These are phyloP conservation scores for Andrena trimmerana DNA, from an alignment of 2,888 invertebrate species.

Conservation along the genomic window DNA sequence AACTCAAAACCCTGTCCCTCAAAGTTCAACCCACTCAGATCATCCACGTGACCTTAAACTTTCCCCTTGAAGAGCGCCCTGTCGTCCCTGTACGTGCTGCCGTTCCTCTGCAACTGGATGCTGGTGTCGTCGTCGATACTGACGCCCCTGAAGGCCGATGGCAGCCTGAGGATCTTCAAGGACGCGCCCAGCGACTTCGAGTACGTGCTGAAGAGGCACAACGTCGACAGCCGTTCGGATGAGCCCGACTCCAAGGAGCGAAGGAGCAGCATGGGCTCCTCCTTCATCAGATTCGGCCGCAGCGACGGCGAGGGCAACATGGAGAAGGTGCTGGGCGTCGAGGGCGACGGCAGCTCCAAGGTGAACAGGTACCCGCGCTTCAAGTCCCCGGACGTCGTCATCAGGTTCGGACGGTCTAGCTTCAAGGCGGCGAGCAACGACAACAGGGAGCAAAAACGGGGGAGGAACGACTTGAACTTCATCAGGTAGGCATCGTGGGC, in stretches of 20 bases:
- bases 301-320: constrained; percentile 56
- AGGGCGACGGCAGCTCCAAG: constrained; percentile 46
- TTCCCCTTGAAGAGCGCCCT: constrained; percentile 70
- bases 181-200: constrained; percentile 73
- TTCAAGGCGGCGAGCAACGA: constrained; percentile 60
- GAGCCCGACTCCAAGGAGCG: constrained; percentile 79
- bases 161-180: constrained; percentile 64
- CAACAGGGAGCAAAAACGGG: constrained; percentile 57
- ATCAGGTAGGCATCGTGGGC: constrained; percentile 66
- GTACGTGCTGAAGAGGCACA: constrained; percentile 75
- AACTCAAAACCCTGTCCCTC: too few relatives aligned
- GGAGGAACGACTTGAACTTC: constrained; percentile 75
- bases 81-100: constrained; percentile 71
- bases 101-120: constrained; percentile 73
- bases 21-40: too few relatives aligned
- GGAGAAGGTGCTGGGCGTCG: constrained; percentile 36
- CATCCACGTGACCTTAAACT: neutral
- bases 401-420: constrained; percentile 81
- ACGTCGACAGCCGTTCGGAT: constrained; percentile 58
- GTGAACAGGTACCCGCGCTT: constrained; percentile 66
- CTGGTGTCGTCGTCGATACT: constrained; percentile 71
- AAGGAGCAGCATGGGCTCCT: constrained; percentile 77
- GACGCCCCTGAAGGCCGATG: constrained; percentile 71
- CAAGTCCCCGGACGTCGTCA: constrained; percentile 78
- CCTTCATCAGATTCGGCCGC: constrained; percentile 78